Evolutionary conservation across 2,888 invertebrate species (phyloP).

Genomic region (Agrenia bidenticulata): DNA sequence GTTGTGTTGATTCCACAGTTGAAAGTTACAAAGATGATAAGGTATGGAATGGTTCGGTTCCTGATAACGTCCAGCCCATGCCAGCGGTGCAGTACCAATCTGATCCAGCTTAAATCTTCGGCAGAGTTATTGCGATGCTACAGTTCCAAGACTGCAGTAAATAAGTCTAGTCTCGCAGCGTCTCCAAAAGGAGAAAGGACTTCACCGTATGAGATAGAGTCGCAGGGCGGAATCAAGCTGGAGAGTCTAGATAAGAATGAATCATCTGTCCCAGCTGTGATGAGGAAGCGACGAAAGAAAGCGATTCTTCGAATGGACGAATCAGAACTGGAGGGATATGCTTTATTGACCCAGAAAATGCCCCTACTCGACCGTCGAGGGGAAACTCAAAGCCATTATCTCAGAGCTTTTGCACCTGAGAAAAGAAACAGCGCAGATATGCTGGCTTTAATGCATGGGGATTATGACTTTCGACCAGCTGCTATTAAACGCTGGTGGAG

Average conservation of each 20-base stretch:
- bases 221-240: background rate
- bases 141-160: background rate
- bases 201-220: background rate
- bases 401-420: background rate
- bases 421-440: constrained; percentile 22
- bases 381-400: constrained; percentile 24
- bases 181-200: background rate
- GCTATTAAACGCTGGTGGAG: constrained; percentile 32
- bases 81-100: too few relatives aligned
- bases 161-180: background rate
- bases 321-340: constrained; percentile 29
- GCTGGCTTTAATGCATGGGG: constrained; percentile 33
- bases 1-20: too few relatives aligned
- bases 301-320: constrained; percentile 42
- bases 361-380: constrained; percentile 32
- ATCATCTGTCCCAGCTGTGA: background rate
- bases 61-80: too few relatives aligned
- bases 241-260: too few relatives aligned
- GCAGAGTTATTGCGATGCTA: background rate
- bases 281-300: constrained; percentile 5
- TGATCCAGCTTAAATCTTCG: too few relatives aligned
- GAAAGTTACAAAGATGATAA: too few relatives aligned
- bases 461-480: constrained; percentile 36
- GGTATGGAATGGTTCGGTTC: too few relatives aligned
- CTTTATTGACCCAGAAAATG: constrained; percentile 13